Evolutionary conservation across 2,888 invertebrate genomes (phyloP), one percentile per base, ranked within the genome.

Genomic region (Sicus ferrugineus): DNA sequence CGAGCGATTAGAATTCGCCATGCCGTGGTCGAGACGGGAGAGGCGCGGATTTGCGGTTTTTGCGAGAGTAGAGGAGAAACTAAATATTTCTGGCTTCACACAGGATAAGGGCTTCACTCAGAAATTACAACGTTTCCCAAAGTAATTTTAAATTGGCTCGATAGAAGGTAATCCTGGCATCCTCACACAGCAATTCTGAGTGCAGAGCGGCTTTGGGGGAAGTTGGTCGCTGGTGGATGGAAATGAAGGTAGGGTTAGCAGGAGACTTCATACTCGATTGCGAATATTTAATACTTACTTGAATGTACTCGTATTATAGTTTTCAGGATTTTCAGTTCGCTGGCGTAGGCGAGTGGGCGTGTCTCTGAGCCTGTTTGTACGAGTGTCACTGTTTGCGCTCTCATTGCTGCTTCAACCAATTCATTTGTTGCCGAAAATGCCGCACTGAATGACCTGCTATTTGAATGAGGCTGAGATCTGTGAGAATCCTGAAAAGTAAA

Each of bases 61-160:
- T 42, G 42, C 3, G 42, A n/a, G 42, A 3, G 16, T n/a, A 9
- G 4, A n/a, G n/a, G 42, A n/a, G 34, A 34, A n/a, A 34, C 34
- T 34, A 14, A 34, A 30, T 54, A 21, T 58, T 2, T 58, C 31
- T 9, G 2, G 59, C 11, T 59, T 59, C 26, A 11, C 54, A 26
- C 28, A 9, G 54, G 23, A 56, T 28, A 56, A 30, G 19, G 19
- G 34, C 7, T 23, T 38, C 34, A 42, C 21, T 23, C 38, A 23
- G 61, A 38, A 31, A 50, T 63, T 48, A 63, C 63, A 50, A 28
- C 31, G 63, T 50, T 63, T 63, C 50, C 63, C 19, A 64, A 23
- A 64, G 48, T 64, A 50, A 64, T 50, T 48, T 30, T 30, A 50
- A 64, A 50, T 64, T 64, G 64, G 48, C 64, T 50, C 64, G 31